Evolutionary conservation across 1,140 invertebrate genomes (phyloP).

Genomic region (Drosophila gunungcola): DNA sequence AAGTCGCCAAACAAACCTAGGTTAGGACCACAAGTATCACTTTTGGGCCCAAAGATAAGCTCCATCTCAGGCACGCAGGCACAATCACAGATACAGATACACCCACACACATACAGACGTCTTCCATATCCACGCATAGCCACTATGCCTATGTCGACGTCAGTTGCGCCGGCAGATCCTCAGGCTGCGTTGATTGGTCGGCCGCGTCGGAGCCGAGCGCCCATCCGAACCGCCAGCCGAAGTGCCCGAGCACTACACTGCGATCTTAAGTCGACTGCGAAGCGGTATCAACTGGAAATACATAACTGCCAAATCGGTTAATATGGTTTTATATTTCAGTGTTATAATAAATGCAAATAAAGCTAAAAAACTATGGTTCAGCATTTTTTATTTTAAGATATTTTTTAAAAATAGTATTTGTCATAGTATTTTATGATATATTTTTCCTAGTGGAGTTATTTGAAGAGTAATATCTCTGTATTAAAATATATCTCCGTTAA

Average conservation of each 20-base stretch:
- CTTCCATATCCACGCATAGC: conserved; percentile 30
- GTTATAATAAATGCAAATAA: background rate
- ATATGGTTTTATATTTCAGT: background rate
- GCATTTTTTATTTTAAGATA: background rate
- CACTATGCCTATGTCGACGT: conserved; percentile 35
- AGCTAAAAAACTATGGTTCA: too few species aligned
- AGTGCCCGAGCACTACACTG: conserved; percentile 60
- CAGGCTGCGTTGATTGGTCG: conserved; percentile 74
- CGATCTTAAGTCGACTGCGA: background rate
- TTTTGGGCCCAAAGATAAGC: conserved; percentile 52
- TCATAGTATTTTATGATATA: too few species aligned
- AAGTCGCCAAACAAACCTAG: conserved; percentile 1
- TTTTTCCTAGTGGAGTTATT: too few species aligned
- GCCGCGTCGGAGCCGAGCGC: conserved; percentile 42
- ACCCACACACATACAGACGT: conserved; percentile 1
- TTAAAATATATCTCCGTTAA: too few species aligned
- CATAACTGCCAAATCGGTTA: background rate
- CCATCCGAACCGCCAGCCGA: conserved; percentile 65
- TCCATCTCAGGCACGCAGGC: conserved; percentile 7
- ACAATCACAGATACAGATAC: conserved; percentile 19
- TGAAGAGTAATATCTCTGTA: too few species aligned
- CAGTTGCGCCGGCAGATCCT: conserved; percentile 65
- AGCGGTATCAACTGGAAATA: background rate
- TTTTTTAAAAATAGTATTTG: too few species aligned
- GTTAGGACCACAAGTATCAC: conserved; percentile 41